These are phyloP conservation scores for Melanotus villosus DNA, from an alignment of 2,888 invertebrate species.

Conservation along the genomic window DNA sequence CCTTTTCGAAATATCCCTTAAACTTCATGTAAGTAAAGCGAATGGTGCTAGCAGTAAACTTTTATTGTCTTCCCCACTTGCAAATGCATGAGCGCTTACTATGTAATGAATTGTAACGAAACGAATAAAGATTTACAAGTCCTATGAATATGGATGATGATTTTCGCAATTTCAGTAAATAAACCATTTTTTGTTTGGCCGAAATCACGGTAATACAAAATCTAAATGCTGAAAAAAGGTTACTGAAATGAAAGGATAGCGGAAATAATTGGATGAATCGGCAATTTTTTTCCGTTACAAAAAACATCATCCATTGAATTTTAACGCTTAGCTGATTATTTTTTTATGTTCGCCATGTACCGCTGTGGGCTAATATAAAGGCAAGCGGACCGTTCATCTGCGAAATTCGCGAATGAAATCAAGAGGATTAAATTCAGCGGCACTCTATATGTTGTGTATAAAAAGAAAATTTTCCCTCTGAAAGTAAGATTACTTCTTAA, in stretches of 20 bases:
- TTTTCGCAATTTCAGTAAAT: conserved; percentile 9
- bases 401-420: conserved; percentile 27
- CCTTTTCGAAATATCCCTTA: conserved; percentile 6
- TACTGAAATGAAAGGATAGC: neutral
- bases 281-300: neutral
- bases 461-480: neutral
- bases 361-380: conserved; percentile 2
- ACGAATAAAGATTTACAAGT: neutral
- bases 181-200: conserved; percentile 5
- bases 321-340: conserved; percentile 29
- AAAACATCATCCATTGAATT: conserved; percentile 20
- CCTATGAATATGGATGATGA: neutral
- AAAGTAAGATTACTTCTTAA: neutral
- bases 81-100: conserved; percentile 8
- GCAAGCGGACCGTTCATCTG: conserved; percentile 25
- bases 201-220: neutral
- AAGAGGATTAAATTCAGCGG: conserved; percentile 5
- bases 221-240: conserved; percentile 6
- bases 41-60: conserved; percentile 9
- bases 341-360: neutral
- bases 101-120: conserved; percentile 8
- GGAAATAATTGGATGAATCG: conserved; percentile 11
- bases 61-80: conserved; percentile 6
- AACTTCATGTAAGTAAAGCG: conserved; percentile 17
- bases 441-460: too few species aligned